Base-by-base conservation (phyloP, 2,113 vertebrate genomes). In the Anolis sagrei region DNA sequence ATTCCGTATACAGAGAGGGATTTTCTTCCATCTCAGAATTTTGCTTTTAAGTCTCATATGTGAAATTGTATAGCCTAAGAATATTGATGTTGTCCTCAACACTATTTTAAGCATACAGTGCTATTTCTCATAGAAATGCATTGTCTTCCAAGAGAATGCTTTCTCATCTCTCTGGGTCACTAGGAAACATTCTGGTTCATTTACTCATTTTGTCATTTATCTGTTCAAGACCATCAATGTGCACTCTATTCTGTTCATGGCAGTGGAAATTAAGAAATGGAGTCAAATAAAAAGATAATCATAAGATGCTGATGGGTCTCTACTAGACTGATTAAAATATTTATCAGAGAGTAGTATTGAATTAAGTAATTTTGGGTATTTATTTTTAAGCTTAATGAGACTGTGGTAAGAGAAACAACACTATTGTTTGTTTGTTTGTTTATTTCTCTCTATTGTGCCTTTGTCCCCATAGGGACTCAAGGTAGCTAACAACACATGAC, bases 101-200 rank as follows among this genome's bases (percentile, higher is more conserved):
- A 74, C 0, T 80, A 13, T 87, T 73, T 75, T 66, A 88, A 74
- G 76, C 27, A 82, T 34, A 66, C 27, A 82, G 29, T 8, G 36
- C n/a, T 80, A 4, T 23, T 85, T 85, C 64, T 88, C 23, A 2
- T 89, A 16, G 89, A 91, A 91, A n/a, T 81, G 34, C 27, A 61
- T 88, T 92, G 89, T 86, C 84, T 77, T 84, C 25, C 76, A 49
- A 19, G 19, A 48, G 29, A 87, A 92, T 76, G 90, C 19, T 89
- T 94, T 93, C 18, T 93, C 58, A 78, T 87, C 76, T 88, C 58
- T 88, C 48, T 78, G 81, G 74, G 83, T 94, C 87, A 94, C 70
- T 79, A 89, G 77, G 90, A 92, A 91, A 27, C 39, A 88, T 93
- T 92, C 74, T 90, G 58, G 70, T 92, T 95, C 92, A 94, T 87